Evolutionary conservation across 2,888 invertebrate genomes (phyloP).

Genomic region (Acanthacorydalis orientalis): DNA sequence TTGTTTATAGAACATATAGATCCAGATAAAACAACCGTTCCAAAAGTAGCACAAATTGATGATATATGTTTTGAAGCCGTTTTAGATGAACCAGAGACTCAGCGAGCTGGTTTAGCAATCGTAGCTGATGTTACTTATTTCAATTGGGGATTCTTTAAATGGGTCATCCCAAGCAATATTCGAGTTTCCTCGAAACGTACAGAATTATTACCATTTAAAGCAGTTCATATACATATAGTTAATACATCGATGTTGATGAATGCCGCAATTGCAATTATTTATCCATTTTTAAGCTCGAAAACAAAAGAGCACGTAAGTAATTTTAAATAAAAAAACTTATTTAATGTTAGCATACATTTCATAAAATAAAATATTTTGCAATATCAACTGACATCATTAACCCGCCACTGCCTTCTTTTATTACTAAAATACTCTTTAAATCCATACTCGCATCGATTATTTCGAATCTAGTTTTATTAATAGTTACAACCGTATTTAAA

Average conservation of each 20-base stretch:
- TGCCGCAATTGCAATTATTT: constrained; percentile 18
- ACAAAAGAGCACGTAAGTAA: constrained; percentile 15
- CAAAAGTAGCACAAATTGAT: constrained; percentile 21
- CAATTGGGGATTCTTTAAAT: constrained; percentile 17
- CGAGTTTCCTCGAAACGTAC: constrained; percentile 14
- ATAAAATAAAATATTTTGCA: too few relatives aligned
- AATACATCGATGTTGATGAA: constrained; percentile 18
- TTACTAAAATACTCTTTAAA: too few relatives aligned
- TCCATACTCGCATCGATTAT: too few relatives aligned
- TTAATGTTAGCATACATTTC: too few relatives aligned
- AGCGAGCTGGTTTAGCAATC: constrained; percentile 21
- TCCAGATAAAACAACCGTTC: constrained; percentile 14
- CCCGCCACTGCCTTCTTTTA: too few relatives aligned
- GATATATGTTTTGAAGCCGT: constrained; percentile 23
- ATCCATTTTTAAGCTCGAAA: constrained; percentile 19
- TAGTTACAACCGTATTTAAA: too few relatives aligned
- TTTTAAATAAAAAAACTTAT: not conserved
- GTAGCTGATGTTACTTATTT: constrained; percentile 21
- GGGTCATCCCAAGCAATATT: constrained; percentile 20
- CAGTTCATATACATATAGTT: constrained; percentile 19
- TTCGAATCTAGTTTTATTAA: too few relatives aligned
- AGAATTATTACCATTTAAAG: constrained; percentile 18
- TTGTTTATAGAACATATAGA: constrained; percentile 15
- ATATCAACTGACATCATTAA: too few relatives aligned
- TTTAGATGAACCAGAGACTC: constrained; percentile 19